Evolutionary conservation across 2,113 vertebrate species (phyloP).

Genomic region (Craseonycteris thonglongyai): DNA sequence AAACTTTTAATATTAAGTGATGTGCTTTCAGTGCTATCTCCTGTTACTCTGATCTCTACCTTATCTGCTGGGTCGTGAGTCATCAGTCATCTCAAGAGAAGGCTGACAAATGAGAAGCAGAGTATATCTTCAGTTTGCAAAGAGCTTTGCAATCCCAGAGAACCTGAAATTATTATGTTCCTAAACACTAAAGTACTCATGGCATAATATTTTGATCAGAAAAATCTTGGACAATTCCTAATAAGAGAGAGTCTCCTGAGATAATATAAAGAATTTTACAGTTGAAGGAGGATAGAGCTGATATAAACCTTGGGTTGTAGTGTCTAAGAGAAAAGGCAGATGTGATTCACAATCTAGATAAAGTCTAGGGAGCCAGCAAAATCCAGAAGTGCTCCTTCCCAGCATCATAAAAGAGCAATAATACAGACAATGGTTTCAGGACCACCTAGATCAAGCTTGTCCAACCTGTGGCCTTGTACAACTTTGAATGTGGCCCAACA

Average conservation of each 20-base stretch:
- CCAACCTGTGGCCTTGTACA: too few species aligned
- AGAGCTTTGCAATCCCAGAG: background rate
- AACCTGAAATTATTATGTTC: background rate
- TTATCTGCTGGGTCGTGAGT: background rate
- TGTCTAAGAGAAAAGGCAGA: background rate
- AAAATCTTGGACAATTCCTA: background rate
- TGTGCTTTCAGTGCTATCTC: background rate
- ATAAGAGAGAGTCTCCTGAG: background rate
- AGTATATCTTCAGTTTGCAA: background rate
- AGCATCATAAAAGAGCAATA: background rate
- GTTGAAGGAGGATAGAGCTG: background rate
- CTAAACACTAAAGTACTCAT: background rate
- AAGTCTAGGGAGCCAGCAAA: background rate
- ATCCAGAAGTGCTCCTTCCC: background rate
- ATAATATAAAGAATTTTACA: background rate
- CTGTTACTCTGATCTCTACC: background rate
- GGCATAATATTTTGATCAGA: background rate
- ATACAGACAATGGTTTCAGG: background rate
- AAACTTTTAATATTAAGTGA: background rate
- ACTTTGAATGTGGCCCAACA: too few species aligned
- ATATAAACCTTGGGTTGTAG: background rate
- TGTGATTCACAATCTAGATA: background rate
- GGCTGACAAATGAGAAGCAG: background rate
- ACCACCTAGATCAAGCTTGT: background rate
- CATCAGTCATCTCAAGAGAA: background rate